Base-by-base conservation (phyloP, 2,797 vertebrate species). In the Liasis olivaceus region DNA sequence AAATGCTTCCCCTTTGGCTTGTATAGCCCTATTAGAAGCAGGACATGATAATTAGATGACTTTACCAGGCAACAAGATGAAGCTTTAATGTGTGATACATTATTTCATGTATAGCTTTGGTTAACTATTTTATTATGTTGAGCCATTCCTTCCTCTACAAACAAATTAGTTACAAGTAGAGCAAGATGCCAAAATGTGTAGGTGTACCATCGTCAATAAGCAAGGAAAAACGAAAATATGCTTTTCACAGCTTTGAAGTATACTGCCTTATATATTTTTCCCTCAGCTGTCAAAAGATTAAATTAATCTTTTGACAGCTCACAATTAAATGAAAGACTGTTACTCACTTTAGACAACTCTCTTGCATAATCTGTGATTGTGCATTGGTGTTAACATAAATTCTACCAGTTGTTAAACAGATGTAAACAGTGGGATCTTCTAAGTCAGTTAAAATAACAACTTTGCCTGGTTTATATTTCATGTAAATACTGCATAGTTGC, bases 161-260 rank as follows among this genome's bases (percentile, higher is more conserved):
- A 90, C 60, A 86, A 88, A 95, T 96, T 95, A 96, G 85, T 94
- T 63, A 31, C 89, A 85, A 91, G 89, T 89, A 91, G 85, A 26
- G n/a, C 93, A 94, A 94, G 77, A 88, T 95, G 88, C 88, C 94
- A 96, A 94, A 87, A 69, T 93, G 69, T 24, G 89, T 96, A 54
- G 93, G 90, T 90, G 28, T 88, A 51, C 94, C 93, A 95, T 94
- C n/a, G 89, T 77, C 77, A 95, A 63, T 87, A 94, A 88, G 92
- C 8, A 90, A 92, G 89, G 72, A 51, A 95, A 95, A 96, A 94
- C 31, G 9, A 95, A 96, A 95, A 94, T 94, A 95, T 96, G 47
- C 17, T 95, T 91, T 91, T 95, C 87, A 94, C 47, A 92, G 86
- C 87, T 93, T 94, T 66, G 91, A 92, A 96, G 87, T 94, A 47